Conservation (phyloP, 2,888 invertebrate species). For the Ditylenchus weischeri region DNA sequence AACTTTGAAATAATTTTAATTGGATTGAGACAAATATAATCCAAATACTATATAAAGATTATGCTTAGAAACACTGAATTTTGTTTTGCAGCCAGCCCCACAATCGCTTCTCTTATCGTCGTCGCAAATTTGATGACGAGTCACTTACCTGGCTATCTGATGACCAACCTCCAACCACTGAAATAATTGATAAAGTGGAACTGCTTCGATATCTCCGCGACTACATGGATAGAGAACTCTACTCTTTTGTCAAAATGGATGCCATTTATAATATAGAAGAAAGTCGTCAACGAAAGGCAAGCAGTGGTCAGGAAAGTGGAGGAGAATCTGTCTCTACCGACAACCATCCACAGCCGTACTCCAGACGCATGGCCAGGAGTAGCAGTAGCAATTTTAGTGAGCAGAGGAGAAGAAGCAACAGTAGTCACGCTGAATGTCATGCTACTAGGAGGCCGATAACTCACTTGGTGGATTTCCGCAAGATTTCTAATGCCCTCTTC, state of each 20-base stretch:
- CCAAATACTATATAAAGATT: too few species aligned
- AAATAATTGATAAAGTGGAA: conserved; percentile 8
- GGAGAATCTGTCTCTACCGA: neutral
- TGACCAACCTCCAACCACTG: conserved; percentile 16
- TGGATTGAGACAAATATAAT: too few species aligned
- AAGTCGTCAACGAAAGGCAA: neutral
- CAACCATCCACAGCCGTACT: neutral
- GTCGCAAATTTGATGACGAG: conserved; percentile 21
- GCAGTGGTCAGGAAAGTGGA: conserved; percentile 7
- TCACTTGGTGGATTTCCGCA: conserved; percentile 25
- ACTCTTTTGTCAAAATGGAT: conserved; percentile 7
- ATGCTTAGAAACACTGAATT: neutral
- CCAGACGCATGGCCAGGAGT: neutral
- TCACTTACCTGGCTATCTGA: conserved; percentile 9
- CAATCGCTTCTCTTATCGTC: conserved; percentile 14
- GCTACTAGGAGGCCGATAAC: conserved; percentile 19
- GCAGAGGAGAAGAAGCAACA: neutral
- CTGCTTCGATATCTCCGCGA: conserved; percentile 20
- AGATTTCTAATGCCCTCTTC: conserved; percentile 26
- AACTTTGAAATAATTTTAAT: too few species aligned
- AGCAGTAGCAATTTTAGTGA: conserved; percentile 1
- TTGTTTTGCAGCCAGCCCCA: conserved; percentile 19
- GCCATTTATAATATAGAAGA: neutral
- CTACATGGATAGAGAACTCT: conserved; percentile 32
- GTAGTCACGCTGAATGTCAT: neutral